Base-by-base conservation (phyloP, 2,888 invertebrate species). In the Sericinus montela region DNA sequence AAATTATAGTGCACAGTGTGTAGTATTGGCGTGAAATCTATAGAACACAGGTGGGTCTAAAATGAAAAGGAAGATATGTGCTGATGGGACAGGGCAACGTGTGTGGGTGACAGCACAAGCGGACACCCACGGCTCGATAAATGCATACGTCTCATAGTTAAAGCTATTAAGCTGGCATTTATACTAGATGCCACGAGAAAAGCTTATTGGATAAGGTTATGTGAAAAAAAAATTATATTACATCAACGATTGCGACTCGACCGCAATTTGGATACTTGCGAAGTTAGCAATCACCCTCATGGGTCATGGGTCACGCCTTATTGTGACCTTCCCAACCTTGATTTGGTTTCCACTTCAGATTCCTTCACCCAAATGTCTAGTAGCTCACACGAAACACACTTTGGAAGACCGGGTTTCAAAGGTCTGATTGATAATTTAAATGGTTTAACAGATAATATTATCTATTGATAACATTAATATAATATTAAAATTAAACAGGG, bases 291-390 rank as follows among this genome's bases (percentile, higher is more conserved):
- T 70, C 64, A 70, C 72, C 78, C 74, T 77, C 77, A 71, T 72
- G 72, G 90, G 87, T 89, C 79, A 86, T 86, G 89, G 91, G 92
- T 91, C 92, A 93, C 92, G 92, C 92, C 91, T 90, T 90, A 87
- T 80, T 86, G 92, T 92, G 92, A 92, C 92, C 91, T 93, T 93
- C 82, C 91, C 91, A 91, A 91, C 91, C 91, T 93, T 93, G 93
- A 93, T 94, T 94, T 94, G 94, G 94, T 94, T 94, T 94, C 93
- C 93, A 93, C 91, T 92, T 76, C 90, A 88, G 91, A 91, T 89
- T 90, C 90, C 84, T 90, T 89, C 79, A 90, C 90, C 90, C 90
- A 88, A 84, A 76, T 72, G 72, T 77, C 75, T 80, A 75, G 68
- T 67, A 72, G 76, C 80, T 81, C 62, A 52, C 55, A 56, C 66